These are phyloP conservation scores for Nyctalus aviator DNA, from an alignment of 2,797 vertebrate species.

Conservation along the genomic window DNA sequence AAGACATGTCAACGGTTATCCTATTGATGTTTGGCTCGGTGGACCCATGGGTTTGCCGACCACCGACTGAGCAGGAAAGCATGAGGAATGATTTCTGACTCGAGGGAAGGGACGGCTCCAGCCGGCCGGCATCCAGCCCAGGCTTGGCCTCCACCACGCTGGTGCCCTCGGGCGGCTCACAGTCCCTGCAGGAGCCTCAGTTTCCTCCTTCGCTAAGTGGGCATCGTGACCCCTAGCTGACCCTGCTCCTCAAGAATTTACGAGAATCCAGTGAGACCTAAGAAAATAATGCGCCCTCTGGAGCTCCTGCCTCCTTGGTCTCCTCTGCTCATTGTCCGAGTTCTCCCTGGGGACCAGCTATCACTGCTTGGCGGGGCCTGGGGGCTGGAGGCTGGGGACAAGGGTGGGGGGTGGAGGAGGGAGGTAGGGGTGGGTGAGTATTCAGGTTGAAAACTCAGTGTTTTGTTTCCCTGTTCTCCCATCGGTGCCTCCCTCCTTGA, in stretches of 20 bases:
- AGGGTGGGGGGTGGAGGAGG: neutral
- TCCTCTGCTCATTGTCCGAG: rapidly evolving
- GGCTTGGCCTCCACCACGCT: rapidly evolving
- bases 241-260: neutral
- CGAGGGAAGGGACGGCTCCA: neutral
- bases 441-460: neutral
- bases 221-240: neutral
- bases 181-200: neutral
- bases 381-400: rapidly evolving
- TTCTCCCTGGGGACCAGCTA: neutral
- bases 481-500: neutral
- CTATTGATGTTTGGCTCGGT: too few relatives aligned
- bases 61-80: conserved; percentile 77
- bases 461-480: neutral
- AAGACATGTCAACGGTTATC: too few relatives aligned
- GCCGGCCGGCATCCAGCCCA: neutral
- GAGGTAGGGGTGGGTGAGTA: rapidly evolving
- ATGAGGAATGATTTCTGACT: conserved; percentile 72
- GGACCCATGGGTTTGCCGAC: too few relatives aligned
- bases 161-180: neutral
- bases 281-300: rapidly evolving
- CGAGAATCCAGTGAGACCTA: neutral
- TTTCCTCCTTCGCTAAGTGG: conserved; percentile 5
- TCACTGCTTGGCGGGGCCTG: neutral
- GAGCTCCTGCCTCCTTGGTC: neutral